Evolutionary conservation across 2,113 vertebrate genomes (phyloP), one percentile per base, ranked within the genome.

Genomic region (Stigmatopora nigra): DNA sequence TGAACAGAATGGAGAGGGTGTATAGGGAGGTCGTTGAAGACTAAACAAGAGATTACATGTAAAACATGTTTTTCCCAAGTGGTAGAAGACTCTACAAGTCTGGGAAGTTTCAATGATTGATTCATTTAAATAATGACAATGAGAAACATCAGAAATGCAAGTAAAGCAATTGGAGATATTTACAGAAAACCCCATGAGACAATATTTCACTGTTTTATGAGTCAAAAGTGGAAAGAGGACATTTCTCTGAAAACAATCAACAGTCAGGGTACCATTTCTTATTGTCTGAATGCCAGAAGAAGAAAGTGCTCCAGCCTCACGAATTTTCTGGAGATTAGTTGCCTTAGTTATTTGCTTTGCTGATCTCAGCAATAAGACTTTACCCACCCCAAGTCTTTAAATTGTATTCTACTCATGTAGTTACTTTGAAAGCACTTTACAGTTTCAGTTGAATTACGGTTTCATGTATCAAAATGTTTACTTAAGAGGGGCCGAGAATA

Each of bases 1-100:
- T 46, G 67, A 53, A 49, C 38, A 13, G 55, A 31, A 31, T 31
- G 25, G 25, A 44, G 63, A 67, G 41, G 25, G 76, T 44, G 70
- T 61, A 61, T 52, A 57, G 65, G 65, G 65, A 36, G 49, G 55
- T 31, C 68, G 25, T 15, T 12, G 38, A 41, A 25, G 46, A 49
- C 17, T 60, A 17, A 59, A 59, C 7, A 17, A 59, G 8, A 41
- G 9, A 11, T 52, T 12, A 60, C 19, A 51, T 46, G 16, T 4
- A 10, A 11, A 12, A 22, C 9, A 41, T 41, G 38, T 41, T 7
- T 41, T 41, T 41, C 38, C 25, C 25, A 1, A 31, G 25, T 31
- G 25, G 25, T 31, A 31, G 25, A 1, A 3, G 25, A 31, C 25
- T 31, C 25, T 31, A 31, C 48, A 20, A 52, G n/a, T 20, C n/a